A percentile compares a stretch with the other conserved stretches of the same genome.
These are phyloP conservation scores for Latrodectus hesperus DNA, from an alignment of 2,888 invertebrate genomes.

Conservation along the genomic window DNA sequence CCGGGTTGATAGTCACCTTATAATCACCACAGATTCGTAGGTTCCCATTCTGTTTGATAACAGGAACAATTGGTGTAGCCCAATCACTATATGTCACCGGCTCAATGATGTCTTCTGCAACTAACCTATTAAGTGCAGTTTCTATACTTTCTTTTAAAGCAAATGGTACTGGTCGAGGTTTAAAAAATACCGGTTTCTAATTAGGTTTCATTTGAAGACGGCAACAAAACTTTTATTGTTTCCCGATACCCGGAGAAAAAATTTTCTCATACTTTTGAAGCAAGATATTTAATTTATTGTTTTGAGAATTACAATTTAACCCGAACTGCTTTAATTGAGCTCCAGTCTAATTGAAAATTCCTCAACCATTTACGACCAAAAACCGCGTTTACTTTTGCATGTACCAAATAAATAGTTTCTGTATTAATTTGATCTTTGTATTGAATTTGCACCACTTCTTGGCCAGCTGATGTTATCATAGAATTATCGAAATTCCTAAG, in stretches of 20 bases:
- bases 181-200: conserved; percentile 42
- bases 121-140: conserved; percentile 33
- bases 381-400: conserved; percentile 43
- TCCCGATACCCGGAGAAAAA: conserved; percentile 36
- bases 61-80: conserved; percentile 40
- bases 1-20: conserved; percentile 71
- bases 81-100: conserved; percentile 44
- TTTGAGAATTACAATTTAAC: conserved; percentile 41
- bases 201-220: conserved; percentile 41
- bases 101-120: conserved; percentile 40
- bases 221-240: conserved; percentile 36
- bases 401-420: conserved; percentile 47
- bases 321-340: conserved; percentile 48
- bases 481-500: conserved; percentile 51
- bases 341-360: conserved; percentile 44
- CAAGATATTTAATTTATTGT: conserved; percentile 45
- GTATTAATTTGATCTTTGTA: conserved; percentile 49
- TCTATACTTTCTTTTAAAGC: conserved; percentile 45
- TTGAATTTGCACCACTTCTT: conserved; percentile 45
- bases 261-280: conserved; percentile 48
- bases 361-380: conserved; percentile 49
- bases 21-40: conserved; percentile 72
- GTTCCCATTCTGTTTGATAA: conserved; percentile 64
- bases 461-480: conserved; percentile 49
- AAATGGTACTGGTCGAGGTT: conserved; percentile 47